A percentile compares a stretch with the other conserved stretches of the same genome.
Evolutionary conservation across 1,140 invertebrate species (phyloP).

Genomic region (Scylla paramamosain): DNA sequence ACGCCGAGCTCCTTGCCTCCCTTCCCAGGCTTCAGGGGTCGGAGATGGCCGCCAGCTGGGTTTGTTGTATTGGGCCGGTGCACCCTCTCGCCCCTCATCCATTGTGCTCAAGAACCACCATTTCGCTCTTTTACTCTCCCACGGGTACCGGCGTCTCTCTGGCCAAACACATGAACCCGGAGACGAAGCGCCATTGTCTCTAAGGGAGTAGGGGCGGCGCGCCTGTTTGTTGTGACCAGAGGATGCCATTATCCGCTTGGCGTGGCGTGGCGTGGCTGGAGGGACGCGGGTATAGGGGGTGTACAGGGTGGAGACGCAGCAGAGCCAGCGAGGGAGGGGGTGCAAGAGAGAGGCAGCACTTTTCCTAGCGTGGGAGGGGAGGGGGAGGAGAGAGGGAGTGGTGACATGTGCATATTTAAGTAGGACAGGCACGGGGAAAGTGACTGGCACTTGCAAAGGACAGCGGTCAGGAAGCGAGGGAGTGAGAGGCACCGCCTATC

Average conservation of each 20-base stretch:
- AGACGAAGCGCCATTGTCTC: not conserved
- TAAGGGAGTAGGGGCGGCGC: no score
- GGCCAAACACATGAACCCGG: constrained; percentile 17
- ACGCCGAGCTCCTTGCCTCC: not conserved
- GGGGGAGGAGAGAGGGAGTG: not conserved
- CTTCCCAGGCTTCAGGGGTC: not conserved
- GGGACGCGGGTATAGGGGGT: no score
- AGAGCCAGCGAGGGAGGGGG: not conserved
- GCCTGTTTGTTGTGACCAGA: no score
- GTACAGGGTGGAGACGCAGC: no score
- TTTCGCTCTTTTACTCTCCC: not conserved
- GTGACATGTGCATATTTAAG: not conserved
- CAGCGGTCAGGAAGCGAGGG: not conserved
- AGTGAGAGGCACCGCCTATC: no score
- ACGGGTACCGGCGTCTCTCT: not conserved
- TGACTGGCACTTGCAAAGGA: not conserved
- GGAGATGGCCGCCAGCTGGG: not conserved
- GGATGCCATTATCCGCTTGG: no score
- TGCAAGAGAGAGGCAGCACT: not conserved
- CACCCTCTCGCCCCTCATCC: not conserved
- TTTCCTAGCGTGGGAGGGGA: not conserved
- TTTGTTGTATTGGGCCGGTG: not conserved
- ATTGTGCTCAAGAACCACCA: constrained; percentile 4
- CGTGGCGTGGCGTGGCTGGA: no score
- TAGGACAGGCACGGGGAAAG: not conserved